These are phyloP conservation scores for Anableps anableps DNA, from an alignment of 2,797 vertebrate species.

Conservation along the genomic window DNA sequence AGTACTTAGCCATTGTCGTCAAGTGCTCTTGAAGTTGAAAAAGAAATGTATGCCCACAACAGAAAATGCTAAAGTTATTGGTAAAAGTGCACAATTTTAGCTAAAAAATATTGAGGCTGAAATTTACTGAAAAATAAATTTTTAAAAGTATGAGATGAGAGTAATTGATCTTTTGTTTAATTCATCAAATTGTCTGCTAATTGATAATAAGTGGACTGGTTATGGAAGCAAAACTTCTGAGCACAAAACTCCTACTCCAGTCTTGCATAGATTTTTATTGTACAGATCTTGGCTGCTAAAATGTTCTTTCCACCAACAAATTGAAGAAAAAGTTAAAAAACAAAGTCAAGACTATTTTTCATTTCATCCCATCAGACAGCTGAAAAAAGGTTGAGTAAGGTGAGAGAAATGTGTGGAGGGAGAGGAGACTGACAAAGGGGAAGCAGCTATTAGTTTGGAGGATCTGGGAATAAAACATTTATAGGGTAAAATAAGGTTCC, in stretches of 20 bases:
- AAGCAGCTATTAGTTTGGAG: constrained; percentile 69
- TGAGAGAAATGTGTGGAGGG: constrained; percentile 31
- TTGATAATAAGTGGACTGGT: background rate
- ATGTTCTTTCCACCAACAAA: constrained; percentile 19
- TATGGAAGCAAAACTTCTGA: background rate
- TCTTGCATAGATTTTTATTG: constrained; percentile 6
- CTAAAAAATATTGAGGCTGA: background rate
- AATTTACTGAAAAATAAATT: background rate
- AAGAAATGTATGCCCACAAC: background rate
- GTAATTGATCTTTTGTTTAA: background rate
- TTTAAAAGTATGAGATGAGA: background rate
- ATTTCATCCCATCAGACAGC: constrained; percentile 58
- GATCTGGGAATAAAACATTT: constrained; percentile 72
- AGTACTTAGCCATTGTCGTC: background rate
- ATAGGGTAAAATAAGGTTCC: constrained; percentile 74
- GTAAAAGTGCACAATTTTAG: background rate
- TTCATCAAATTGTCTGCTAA: background rate
- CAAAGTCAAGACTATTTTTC: constrained; percentile 49
- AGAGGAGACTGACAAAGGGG: constrained; percentile 57
- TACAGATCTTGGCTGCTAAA: background rate
- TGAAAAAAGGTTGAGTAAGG: constrained; percentile 53
- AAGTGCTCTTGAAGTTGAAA: background rate
- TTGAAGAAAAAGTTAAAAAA: constrained; percentile 48
- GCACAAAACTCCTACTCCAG: background rate
- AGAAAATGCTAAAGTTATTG: background rate